Percentiles rank a stretch among this genome's conserved stretches.
These are phyloP conservation scores for Nemurella pictetii DNA, from an alignment of 2,888 invertebrate species.

Conservation along the genomic window DNA sequence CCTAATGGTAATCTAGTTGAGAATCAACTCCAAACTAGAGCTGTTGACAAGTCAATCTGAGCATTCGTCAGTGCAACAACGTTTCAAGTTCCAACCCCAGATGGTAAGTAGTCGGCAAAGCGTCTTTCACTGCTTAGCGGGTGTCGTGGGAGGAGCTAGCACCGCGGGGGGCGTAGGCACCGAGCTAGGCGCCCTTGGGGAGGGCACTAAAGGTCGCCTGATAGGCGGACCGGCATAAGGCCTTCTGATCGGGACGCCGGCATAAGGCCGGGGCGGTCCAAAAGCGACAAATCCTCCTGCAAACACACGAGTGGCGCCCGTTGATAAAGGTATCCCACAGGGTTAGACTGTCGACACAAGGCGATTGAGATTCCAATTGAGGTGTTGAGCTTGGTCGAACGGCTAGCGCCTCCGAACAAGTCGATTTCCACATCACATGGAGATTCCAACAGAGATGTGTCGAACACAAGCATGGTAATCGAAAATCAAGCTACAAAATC, in stretches of 20 bases:
- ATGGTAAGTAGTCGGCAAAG: not conserved
- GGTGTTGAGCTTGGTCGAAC: not conserved
- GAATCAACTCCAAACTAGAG: not conserved
- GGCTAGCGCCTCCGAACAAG: too few relatives aligned
- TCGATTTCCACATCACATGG: too few relatives aligned
- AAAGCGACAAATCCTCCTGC: slow-evolving; percentile 10
- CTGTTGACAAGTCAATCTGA: not conserved
- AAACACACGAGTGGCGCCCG: not conserved
- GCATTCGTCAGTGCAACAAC: too few relatives aligned
- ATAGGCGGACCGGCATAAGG: not conserved
- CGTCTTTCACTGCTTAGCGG: not conserved
- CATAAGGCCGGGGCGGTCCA: slow-evolving; percentile 17
- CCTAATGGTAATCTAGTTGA: not conserved
- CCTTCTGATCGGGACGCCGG: not conserved
- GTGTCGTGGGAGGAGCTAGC: not conserved
- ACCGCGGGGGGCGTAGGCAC: not conserved
- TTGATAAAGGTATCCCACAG: not conserved
- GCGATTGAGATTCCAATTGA: not conserved
- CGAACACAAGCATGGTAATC: too few relatives aligned
- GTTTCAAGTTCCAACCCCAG: not conserved
- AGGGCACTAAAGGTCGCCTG: not conserved
- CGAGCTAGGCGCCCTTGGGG: not conserved
- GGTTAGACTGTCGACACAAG: not conserved
- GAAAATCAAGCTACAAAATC: too few relatives aligned
- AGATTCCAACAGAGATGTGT: too few relatives aligned